Evolutionary conservation across 2,113 vertebrate species (phyloP).

Genomic region (Xerus inauris): DNA sequence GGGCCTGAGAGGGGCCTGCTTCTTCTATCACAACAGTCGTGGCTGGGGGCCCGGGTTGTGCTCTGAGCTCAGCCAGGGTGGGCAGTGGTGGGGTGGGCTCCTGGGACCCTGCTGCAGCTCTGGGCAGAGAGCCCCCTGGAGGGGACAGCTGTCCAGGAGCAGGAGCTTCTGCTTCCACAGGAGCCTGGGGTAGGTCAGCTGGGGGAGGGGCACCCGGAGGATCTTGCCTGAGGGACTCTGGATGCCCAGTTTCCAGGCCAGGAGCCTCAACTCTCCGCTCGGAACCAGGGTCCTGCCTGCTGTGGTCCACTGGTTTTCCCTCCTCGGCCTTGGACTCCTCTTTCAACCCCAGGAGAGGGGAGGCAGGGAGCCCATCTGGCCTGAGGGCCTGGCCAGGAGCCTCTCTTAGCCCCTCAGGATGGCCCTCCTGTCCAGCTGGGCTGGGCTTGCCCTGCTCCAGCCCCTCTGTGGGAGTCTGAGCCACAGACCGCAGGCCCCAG

Average conservation of each 20-base stretch:
- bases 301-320: not conserved
- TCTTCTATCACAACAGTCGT: not conserved
- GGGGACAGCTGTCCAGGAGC: not conserved
- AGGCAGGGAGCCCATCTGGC: not conserved
- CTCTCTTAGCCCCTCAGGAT: fast-evolving
- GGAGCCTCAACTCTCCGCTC: fast-evolving
- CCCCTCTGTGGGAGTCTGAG: not conserved
- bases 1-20: not conserved
- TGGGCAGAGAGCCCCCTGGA: not conserved
- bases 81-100: not conserved
- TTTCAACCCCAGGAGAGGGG: not conserved
- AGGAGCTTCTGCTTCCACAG: fast-evolving
- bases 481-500: not conserved
- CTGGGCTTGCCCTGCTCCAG: fast-evolving
- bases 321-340: not conserved
- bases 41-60: not conserved
- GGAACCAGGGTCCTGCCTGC: not conserved
- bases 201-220: not conserved
- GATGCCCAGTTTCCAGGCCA: not conserved
- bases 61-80: fast-evolving
- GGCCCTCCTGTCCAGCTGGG: not conserved
- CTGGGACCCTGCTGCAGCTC: not conserved
- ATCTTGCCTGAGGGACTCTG: not conserved
- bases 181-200: not conserved
- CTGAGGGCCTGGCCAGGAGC: not conserved